These are phyloP conservation scores for Acromyrmex echinatior DNA, from an alignment of 1,140 invertebrate species.

Conservation along the genomic window DNA sequence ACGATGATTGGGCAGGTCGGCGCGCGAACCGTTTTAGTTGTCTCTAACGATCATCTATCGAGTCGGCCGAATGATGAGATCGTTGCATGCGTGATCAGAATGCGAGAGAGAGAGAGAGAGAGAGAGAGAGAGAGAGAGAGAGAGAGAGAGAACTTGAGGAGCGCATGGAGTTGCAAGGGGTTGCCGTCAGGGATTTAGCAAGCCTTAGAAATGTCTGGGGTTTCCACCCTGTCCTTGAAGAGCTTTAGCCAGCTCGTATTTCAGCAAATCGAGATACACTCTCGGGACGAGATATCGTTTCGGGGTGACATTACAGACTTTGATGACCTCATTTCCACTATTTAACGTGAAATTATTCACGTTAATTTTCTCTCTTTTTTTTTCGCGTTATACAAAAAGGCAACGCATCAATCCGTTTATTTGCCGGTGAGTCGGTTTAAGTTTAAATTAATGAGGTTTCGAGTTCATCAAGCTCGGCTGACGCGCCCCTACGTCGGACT, in stretches of 20 bases:
- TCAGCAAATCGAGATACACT: slow-evolving; percentile 18
- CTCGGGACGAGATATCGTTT: slow-evolving; percentile 42
- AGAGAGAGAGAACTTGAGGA: slow-evolving; percentile 6
- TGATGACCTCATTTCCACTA: slow-evolving; percentile 20
- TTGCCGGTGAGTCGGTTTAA: slow-evolving; percentile 15
- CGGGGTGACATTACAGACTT: neutral
- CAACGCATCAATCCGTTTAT: slow-evolving; percentile 1
- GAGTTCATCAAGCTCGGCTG: neutral
- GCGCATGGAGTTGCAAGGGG: neutral
- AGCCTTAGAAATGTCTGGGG: slow-evolving; percentile 29
- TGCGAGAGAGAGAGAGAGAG: neutral
- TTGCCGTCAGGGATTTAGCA: slow-evolving; percentile 7
- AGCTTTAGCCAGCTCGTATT: slow-evolving; percentile 33
- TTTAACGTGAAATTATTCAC: slow-evolving; percentile 45
- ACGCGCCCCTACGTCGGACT: neutral
- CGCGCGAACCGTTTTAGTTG: neutral
- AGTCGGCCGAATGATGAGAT: neutral
- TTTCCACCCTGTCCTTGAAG: neutral
- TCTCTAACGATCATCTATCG: slow-evolving; percentile 21
- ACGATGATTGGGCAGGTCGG: slow-evolving; percentile 62
- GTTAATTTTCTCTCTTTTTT: slow-evolving; percentile 7
- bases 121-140: neutral
- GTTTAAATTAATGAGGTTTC: slow-evolving; percentile 43
- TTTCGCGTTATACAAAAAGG: neutral
- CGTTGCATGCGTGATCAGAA: slow-evolving; percentile 55